Conservation (phyloP, 2,113 vertebrate species). For the Dolichotis patagonum region DNA sequence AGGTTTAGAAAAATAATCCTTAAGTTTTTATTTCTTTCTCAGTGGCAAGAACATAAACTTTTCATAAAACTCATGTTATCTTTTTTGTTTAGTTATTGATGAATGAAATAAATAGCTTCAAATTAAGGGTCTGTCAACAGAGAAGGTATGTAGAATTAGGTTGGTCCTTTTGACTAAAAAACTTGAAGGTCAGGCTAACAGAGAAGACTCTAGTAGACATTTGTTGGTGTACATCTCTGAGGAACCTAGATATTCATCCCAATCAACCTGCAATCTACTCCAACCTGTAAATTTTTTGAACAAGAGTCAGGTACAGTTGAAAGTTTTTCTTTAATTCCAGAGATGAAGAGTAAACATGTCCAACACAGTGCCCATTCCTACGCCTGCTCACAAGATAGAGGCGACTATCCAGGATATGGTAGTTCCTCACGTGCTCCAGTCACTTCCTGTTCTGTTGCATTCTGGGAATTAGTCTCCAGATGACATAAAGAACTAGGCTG, state of each 20-base stretch:
- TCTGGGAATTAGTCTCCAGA: background rate
- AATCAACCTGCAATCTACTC: background rate
- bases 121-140: background rate
- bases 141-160: background rate
- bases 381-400: background rate
- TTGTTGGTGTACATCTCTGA: background rate
- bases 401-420: too few species aligned
- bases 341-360: background rate
- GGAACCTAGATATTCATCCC: background rate
- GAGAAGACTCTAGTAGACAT: background rate
- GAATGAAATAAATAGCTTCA: constrained; percentile 32
- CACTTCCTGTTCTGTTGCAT: background rate
- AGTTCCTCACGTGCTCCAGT: background rate
- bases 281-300: background rate
- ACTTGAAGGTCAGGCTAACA: too few species aligned
- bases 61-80: constrained; percentile 15
- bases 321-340: background rate
- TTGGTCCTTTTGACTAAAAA: background rate
- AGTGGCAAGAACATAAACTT: constrained; percentile 14
- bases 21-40: constrained; percentile 26
- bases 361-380: background rate
- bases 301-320: background rate
- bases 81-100: background rate
- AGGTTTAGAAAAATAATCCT: constrained; percentile 17
- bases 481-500: background rate